These are phyloP conservation scores for Denticeps clupeoides DNA, from an alignment of 2,797 vertebrate genomes.

Conservation along the genomic window DNA sequence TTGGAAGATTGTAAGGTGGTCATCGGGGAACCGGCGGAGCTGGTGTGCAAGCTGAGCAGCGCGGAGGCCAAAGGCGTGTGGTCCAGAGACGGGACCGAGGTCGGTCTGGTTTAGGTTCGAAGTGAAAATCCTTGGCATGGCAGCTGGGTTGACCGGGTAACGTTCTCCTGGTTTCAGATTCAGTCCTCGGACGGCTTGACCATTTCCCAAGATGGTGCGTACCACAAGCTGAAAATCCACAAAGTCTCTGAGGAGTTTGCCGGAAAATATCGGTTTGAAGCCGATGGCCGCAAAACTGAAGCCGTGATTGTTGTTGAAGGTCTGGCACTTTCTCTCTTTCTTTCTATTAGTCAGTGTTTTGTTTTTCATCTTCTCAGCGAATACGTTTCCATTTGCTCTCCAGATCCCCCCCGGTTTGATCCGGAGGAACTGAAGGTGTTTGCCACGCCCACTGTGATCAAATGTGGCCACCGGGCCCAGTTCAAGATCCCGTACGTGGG, in stretches of 20 bases:
- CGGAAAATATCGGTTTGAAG: constrained; percentile 79
- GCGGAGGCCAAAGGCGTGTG: constrained; percentile 65
- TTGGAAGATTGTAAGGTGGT: constrained; percentile 62
- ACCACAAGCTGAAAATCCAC: constrained; percentile 65
- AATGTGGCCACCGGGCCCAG: constrained; percentile 67
- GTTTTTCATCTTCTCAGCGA: not conserved
- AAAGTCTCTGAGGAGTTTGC: constrained; percentile 58
- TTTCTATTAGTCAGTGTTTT: not conserved
- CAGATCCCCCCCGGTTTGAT: constrained; percentile 74
- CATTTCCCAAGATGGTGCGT: constrained; percentile 62
- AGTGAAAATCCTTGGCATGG: too few relatives aligned
- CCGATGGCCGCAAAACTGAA: constrained; percentile 73
- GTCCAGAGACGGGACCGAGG: constrained; percentile 80
- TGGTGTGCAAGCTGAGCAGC: constrained; percentile 68
- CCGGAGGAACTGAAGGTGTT: constrained; percentile 55
- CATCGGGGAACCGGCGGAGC: constrained; percentile 59
- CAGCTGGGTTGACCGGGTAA: not conserved
- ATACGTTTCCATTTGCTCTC: constrained; percentile 4
- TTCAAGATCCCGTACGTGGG: constrained; percentile 68
- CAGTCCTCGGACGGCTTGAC: constrained; percentile 51
- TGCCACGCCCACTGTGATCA: constrained; percentile 55
- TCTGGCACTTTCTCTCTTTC: constrained; percentile 18
- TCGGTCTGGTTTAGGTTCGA: too few relatives aligned
- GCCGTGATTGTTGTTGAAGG: constrained; percentile 71
- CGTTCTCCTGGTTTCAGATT: constrained; percentile 32